Conservation (phyloP, 2,797 vertebrate species). For the Tiaroga cobitis region DNA sequence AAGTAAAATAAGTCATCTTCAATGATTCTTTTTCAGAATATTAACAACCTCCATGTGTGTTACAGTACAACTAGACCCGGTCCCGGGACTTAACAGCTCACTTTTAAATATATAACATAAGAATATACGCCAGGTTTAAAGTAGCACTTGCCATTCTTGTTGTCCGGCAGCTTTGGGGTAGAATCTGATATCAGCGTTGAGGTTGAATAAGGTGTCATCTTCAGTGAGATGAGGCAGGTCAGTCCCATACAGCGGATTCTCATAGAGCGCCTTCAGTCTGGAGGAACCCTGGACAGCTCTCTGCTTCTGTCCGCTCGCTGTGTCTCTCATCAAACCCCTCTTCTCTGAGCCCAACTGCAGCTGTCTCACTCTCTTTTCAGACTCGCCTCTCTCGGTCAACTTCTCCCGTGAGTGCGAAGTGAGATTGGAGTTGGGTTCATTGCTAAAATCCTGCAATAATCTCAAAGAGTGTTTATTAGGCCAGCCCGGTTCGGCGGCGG, state of each 20-base stretch:
- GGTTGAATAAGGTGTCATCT: conserved; percentile 90
- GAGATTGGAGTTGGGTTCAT: conserved; percentile 90
- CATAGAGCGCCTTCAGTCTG: conserved; percentile 81
- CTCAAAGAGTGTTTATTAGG: conserved; percentile 93
- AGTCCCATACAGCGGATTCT: conserved; percentile 85
- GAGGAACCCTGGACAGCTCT: conserved; percentile 65
- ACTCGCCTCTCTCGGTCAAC: conserved; percentile 69
- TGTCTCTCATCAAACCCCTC: conserved; percentile 75
- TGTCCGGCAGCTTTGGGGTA: conserved; percentile 86
- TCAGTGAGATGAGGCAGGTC: conserved; percentile 82
- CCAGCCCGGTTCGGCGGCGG: conserved; percentile 82
- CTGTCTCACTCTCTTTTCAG: conserved; percentile 60
- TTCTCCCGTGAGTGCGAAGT: conserved; percentile 88
- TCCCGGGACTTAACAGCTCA: not conserved
- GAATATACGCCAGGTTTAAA: not conserved
- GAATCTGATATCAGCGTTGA: conserved; percentile 91
- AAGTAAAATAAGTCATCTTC: not conserved
- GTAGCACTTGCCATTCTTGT: conserved; percentile 86
- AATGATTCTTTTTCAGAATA: not conserved
- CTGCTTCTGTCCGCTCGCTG: conserved; percentile 58
- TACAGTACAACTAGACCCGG: not conserved
- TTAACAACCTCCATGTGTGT: not conserved
- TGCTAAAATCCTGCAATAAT: conserved; percentile 94
- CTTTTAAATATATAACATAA: not conserved
- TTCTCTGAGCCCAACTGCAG: conserved; percentile 58